A percentile compares a stretch with the other conserved stretches of the same genome.
These are phyloP conservation scores for Trachymyrmex septentrionalis DNA, from an alignment of 1,140 invertebrate genomes.

Conservation along the genomic window DNA sequence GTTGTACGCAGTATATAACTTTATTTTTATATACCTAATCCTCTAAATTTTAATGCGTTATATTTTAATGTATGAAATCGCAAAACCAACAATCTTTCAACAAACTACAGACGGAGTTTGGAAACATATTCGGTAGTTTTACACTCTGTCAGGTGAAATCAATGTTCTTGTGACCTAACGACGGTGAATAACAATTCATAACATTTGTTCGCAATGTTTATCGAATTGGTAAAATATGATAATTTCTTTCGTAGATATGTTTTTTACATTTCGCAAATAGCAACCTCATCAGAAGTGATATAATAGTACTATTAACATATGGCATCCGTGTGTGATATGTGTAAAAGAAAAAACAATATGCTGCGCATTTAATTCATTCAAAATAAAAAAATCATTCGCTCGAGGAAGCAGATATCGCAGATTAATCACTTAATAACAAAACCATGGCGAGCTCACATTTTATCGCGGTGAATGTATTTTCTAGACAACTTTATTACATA, in stretches of 20 bases:
- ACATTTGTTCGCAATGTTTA: conserved; percentile 30
- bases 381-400: conserved; percentile 49
- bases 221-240: conserved; percentile 58
- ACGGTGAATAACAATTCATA: conserved; percentile 48
- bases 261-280: conserved; percentile 50
- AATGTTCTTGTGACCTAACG: conserved; percentile 36
- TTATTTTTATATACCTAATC: conserved; percentile 61
- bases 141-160: conserved; percentile 40
- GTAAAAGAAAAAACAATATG: conserved; percentile 24
- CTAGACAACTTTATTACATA: conserved; percentile 85
- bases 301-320: conserved; percentile 50
- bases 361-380: conserved; percentile 37
- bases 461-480: conserved; percentile 77
- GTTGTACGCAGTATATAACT: conserved; percentile 62
- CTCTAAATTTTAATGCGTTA: conserved; percentile 60
- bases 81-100: conserved; percentile 61
- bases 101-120: conserved; percentile 55
- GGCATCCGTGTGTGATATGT: conserved; percentile 48
- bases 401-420: conserved; percentile 5
- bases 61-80: conserved; percentile 64
- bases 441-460: conserved; percentile 40
- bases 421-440: conserved; percentile 32
- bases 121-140: conserved; percentile 53
- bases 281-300: conserved; percentile 44
- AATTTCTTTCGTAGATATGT: conserved; percentile 53